Conservation (phyloP, 2,888 invertebrate species). For the Cheilosia soror region DNA sequence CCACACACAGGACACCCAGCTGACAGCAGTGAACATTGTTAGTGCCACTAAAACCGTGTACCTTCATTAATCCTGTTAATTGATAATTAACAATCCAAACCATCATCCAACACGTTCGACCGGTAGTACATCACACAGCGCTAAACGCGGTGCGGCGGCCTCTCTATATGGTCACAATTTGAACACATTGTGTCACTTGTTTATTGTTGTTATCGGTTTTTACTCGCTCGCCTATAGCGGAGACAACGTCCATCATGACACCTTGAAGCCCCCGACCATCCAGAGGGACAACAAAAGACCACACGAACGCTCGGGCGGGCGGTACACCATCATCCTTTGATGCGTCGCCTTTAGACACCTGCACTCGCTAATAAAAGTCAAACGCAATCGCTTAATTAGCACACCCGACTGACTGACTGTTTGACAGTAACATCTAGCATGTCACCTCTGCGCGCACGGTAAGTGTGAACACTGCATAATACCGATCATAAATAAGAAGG, state of each 20-base stretch:
- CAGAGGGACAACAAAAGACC: slow-evolving; percentile 1
- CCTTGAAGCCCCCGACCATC: slow-evolving; percentile 21
- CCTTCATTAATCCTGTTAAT: slow-evolving; percentile 71
- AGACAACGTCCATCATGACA: slow-evolving; percentile 61
- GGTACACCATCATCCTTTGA: slow-evolving; percentile 49
- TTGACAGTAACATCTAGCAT: slow-evolving; percentile 49
- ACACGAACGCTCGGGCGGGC: slow-evolving; percentile 19
- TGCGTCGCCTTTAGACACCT: slow-evolving; percentile 47
- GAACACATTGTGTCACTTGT: slow-evolving; percentile 72
- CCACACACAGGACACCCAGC: slow-evolving; percentile 15
- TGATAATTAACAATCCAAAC: slow-evolving; percentile 64
- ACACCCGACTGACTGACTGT: slow-evolving; percentile 23
- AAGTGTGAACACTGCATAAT: slow-evolving; percentile 68
- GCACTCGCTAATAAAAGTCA: slow-evolving; percentile 72
- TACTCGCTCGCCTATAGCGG: slow-evolving; percentile 19
- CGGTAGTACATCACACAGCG: slow-evolving; percentile 7
- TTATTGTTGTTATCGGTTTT: slow-evolving; percentile 60
- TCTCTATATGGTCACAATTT: slow-evolving; percentile 61
- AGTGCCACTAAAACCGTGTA: slow-evolving; percentile 56
- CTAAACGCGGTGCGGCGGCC: not conserved
- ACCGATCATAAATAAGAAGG: slow-evolving; percentile 64
- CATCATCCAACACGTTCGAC: slow-evolving; percentile 6
- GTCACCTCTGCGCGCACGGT: slow-evolving; percentile 46
- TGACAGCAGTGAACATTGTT: slow-evolving; percentile 47
- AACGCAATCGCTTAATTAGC: slow-evolving; percentile 75